Conservation (phyloP, 2,888 invertebrate species). For the Tachina grossa region DNA sequence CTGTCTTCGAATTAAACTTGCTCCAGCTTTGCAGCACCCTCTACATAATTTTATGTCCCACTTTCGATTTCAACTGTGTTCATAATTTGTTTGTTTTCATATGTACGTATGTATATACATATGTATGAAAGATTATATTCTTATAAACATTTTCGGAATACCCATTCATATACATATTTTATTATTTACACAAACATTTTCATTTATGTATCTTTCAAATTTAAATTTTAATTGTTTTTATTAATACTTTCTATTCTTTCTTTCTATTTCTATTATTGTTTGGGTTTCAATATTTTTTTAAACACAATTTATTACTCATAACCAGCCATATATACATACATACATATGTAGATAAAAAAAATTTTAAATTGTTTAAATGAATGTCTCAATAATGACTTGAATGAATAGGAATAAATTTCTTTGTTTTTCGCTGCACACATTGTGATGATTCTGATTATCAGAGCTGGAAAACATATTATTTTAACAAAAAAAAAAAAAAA, state of each 20-base stretch:
- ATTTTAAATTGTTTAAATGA: conserved; percentile 33
- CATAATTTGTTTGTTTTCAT: neutral
- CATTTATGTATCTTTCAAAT: conserved; percentile 21
- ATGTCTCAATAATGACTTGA: conserved; percentile 40
- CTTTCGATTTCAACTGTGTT: neutral
- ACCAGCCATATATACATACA: neutral
- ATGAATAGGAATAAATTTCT: conserved; percentile 19
- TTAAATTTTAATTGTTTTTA: conserved; percentile 45
- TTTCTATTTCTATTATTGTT: conserved; percentile 16
- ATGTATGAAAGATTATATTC: neutral
- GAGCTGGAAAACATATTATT: conserved; percentile 4
- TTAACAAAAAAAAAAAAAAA: too few species aligned
- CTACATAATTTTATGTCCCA: too few species aligned
- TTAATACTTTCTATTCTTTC: conserved; percentile 16
- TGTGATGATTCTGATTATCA: neutral
- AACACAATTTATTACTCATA: conserved; percentile 18
- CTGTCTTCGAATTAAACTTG: too few species aligned
- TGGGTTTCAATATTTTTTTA: conserved; percentile 32
- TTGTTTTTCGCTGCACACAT: conserved; percentile 6
- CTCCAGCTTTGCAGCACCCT: too few species aligned
- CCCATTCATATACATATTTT: neutral
- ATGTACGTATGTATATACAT: neutral
- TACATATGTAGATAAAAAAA: neutral
- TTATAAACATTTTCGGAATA: neutral
- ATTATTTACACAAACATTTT: conserved; percentile 25